A percentile compares a stretch with the other conserved stretches of the same genome.
Conservation (phyloP, 2,797 vertebrate genomes). For the Tangara arthus region DNA sequence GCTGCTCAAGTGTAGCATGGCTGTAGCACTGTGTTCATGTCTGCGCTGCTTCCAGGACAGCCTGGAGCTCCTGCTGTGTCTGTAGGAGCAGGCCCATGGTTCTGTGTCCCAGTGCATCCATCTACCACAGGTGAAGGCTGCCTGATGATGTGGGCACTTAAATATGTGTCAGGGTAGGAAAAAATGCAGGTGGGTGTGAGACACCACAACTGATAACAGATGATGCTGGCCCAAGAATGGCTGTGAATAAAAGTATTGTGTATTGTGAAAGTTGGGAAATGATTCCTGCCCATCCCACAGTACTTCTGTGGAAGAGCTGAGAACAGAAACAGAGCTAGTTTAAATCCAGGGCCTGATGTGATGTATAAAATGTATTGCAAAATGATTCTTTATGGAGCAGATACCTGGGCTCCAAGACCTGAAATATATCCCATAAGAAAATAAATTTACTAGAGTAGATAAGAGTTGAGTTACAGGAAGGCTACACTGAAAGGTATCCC, state of each 20-base stretch:
- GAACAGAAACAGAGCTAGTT: not conserved
- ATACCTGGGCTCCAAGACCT: not conserved
- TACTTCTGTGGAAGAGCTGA: not conserved
- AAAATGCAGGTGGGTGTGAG: constrained; percentile 48
- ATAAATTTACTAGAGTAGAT: not conserved
- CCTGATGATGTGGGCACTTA: not conserved
- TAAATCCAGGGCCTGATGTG: not conserved
- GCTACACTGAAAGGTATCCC: not conserved
- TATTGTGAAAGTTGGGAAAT: not conserved
- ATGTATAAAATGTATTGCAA: not conserved
- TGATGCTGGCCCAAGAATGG: not conserved
- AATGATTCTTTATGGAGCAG: not conserved
- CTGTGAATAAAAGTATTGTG: constrained; percentile 17
- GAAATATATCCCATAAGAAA: not conserved
- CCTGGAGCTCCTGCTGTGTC: not conserved
- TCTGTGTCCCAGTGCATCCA: not conserved
- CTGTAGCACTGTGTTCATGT: accelerated
- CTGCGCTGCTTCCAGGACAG: not conserved
- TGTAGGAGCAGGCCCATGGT: not conserved
- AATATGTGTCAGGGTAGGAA: not conserved
- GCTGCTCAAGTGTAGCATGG: not conserved
- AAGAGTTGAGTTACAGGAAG: not conserved
- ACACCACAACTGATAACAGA: not conserved
- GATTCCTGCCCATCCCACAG: not conserved
- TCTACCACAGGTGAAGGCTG: not conserved